Evolutionary conservation across 2,113 vertebrate species (phyloP), one percentile per base, ranked within the genome.

Genomic region (Cnemophilus loriae): DNA sequence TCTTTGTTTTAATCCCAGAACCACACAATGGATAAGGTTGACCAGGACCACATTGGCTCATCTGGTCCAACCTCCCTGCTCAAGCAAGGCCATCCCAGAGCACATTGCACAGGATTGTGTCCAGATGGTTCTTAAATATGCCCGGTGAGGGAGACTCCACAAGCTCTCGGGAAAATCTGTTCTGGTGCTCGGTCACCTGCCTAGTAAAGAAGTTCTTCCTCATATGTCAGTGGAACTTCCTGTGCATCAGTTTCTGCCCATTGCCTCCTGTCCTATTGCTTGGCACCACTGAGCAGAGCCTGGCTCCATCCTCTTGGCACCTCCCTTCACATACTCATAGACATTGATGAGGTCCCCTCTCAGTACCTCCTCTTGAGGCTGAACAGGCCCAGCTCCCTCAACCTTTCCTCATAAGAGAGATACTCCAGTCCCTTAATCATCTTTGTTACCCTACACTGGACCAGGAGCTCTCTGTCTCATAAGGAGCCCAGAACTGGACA

Each of bases 121-220:
- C 35, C 21, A 26, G 26, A 35, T 27, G 5, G 12, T 23, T 73
- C 17, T 49, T 5, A 0, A 32, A 37, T 50, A 37, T 28, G 27
- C 64, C 42, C 2, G 1, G 5, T 37, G 3, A 50, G 59, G 21
- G 42, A 37, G 10, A 65, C 4, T 50, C 14, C 32, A 32, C 11
- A 73, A 0, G 17, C 22, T 57, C 35, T 49, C 32, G 13, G 10
- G 14, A 0, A 13, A 50, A 6, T 27, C 35, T 33, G 14, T 42
- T 18, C 35, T 57, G 21, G 11, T 56, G 20, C 13, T 11, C 5
- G 5, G 32, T 23, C 2, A 44, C 9, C 6, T 1, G 0, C 22
- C 1, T 22, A 44, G 13, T 11, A 49, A n/a, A 53, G 46, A 44
- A 46, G 3, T 3, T 79, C 20, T 79, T 47, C n/a, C 13, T 70